A percentile compares a stretch with the other conserved stretches of the same genome.
phyloP scores from a whole-genome alignment of 2,888 invertebrate genomes.

The Coremacera marginata region DNA sequence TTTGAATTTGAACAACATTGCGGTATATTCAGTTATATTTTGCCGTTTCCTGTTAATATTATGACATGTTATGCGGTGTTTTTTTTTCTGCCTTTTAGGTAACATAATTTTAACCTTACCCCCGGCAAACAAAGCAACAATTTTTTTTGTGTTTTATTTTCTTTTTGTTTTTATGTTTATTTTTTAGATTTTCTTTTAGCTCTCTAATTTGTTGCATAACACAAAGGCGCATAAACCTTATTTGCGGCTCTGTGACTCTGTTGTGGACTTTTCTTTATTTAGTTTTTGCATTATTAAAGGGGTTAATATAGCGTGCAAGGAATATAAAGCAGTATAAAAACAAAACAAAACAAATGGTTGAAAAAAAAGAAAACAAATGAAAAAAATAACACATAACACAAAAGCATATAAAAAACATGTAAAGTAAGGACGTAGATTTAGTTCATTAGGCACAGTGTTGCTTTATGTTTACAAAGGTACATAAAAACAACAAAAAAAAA shows the following conservation, averaged over 20 bases:
- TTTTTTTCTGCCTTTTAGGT: not conserved
- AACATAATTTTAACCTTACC: not conserved
- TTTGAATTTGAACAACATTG: too few relatives aligned
- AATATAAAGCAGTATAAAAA: not conserved
- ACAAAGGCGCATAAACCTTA: not conserved
- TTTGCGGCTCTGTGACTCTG: not conserved
- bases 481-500: not conserved
- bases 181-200: not conserved
- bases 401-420: too few relatives aligned
- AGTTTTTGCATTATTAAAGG: slow-evolving; percentile 34
- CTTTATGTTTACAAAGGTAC: not conserved
- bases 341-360: not conserved
- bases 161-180: not conserved
- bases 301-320: slow-evolving; percentile 21
- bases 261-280: slow-evolving; percentile 15
- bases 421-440: not conserved
- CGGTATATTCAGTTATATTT: not conserved
- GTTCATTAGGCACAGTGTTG: slow-evolving; percentile 29
- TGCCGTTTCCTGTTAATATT: not conserved
- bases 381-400: not conserved
- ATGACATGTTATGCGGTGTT: not conserved
- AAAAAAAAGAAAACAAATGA: not conserved
- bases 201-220: not conserved
- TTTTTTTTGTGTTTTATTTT: not conserved
- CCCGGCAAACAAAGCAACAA: not conserved